Base-by-base conservation (phyloP, 2,888 invertebrate species). In the Nudaria mundana region DNA sequence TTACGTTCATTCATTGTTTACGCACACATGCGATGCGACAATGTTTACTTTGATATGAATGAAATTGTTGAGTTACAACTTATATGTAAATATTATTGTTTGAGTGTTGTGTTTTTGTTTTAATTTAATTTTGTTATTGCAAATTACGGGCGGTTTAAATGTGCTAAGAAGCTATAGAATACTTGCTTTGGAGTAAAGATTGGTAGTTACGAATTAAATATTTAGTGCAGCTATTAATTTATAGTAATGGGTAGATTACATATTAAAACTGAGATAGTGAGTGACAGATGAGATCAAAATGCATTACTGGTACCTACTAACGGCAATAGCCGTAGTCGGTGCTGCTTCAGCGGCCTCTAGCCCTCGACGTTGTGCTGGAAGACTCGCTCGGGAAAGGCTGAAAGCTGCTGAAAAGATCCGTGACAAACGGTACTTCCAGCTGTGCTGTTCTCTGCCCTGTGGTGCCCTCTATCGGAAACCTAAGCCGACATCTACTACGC, bases 371-470 rank as follows among this genome's bases (percentile, higher is more conserved):
- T 88, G 88, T 42, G 75, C 85, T 2, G 86, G 87, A 1, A 65
- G 81, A 12, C 56, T 83, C 12, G 88, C 88, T n/a, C 55, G 81
- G 16, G 87, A 87, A 47, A 49, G 88, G 12, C 60, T 87, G 13
- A 88, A 88, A 44, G 87, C 88, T 0, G 87, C 86, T 1, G 87
- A 87, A 52, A 88, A 88, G 63, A 74, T 87, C 46, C 59, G 87
- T 5, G 86, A 87, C 39, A 87, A 86, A 60, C 65, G 87, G 50
- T 86, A 76, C 63, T 86, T 74, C 52, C 62, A 77, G 14, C 52
- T 84, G 18, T 86, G 86, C 67, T 88, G 88, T 44, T 55, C 79
- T 0, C 66, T 81, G 0, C 43, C 75, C 0, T 87, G 87, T 46
- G 63, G 68, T n/a, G 53, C 66, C 0, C 51, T 57, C 1, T 68